A percentile compares a stretch with the other conserved stretches of the same genome.
Evolutionary conservation across 2,888 invertebrate genomes (phyloP).

Genomic region (Philopedon plagiatum): DNA sequence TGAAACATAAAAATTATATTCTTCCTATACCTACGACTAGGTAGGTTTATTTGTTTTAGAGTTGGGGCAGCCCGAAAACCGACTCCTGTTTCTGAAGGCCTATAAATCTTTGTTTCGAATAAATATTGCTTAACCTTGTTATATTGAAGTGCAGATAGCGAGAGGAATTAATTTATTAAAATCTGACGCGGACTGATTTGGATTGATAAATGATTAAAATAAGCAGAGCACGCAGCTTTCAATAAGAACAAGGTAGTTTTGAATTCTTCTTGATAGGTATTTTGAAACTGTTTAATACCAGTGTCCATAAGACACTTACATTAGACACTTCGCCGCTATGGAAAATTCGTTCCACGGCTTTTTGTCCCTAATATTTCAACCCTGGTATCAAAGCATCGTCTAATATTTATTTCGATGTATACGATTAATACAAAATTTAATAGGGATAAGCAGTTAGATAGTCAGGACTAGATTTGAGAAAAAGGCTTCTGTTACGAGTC

Average conservation of each 20-base stretch:
- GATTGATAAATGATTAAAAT: conserved; percentile 14
- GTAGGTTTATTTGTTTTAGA: conserved; percentile 34
- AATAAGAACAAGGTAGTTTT: neutral
- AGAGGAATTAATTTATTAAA: conserved; percentile 9
- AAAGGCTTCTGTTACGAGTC: too few species aligned
- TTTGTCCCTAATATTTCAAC: too few species aligned
- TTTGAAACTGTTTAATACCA: too few species aligned
- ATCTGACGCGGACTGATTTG: conserved; percentile 15
- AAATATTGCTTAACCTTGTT: conserved; percentile 34
- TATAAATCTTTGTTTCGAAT: conserved; percentile 37
- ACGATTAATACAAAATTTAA: too few species aligned
- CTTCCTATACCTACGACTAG: conserved; percentile 21
- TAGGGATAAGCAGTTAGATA: too few species aligned
- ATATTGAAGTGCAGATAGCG: conserved; percentile 7
- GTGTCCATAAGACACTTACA: too few species aligned
- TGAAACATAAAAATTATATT: conserved; percentile 38
- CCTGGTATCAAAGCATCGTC: too few species aligned
- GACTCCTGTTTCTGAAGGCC: conserved; percentile 25
- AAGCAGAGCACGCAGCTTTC: neutral
- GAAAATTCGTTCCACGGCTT: too few species aligned
- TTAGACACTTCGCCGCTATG: too few species aligned
- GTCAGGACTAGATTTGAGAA: too few species aligned
- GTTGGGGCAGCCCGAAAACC: conserved; percentile 12
- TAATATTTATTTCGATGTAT: too few species aligned
- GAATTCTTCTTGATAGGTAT: neutral